Base-by-base conservation (phyloP, 2,888 invertebrate genomes). In the Melieria omissa region DNA sequence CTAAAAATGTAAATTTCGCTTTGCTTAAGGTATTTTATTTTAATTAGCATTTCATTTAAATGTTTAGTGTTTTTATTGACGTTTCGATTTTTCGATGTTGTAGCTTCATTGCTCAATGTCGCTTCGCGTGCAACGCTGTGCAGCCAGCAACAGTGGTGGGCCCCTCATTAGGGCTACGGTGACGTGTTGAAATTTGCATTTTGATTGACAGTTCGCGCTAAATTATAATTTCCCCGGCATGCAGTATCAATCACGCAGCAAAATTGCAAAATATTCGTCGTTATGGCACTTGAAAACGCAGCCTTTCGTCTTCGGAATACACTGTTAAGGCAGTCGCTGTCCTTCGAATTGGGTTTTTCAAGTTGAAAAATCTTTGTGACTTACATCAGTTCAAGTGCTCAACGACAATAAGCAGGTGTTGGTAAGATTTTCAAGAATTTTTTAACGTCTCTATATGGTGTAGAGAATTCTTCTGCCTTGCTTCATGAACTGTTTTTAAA, bases 1-100 rank as follows among this genome's bases (percentile, higher is more conserved):
- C 77, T 72, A 73, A 76, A 79, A 80, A 80, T 80, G 81, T 80
- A 80, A 80, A 80, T 81, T 77, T 69, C 70, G 41, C 54, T 42
- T 44, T 62, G 58, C 57, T 73, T 63, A 75, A 73, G 77, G 78
- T 75, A 76, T 77, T 77, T 74, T 68, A 67, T 68, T 61, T 66
- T 74, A 60, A 71, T 68, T 73, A 14, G 42, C 16, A 52, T 49
- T 52, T 55, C 55, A 55, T 65, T 47, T 49, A 41, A 65, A 16
- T 52, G 44, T 55, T 10, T 29, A 29, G 29, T 29, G 29, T 29
- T 29, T 29, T 29, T 29, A 44, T 69, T 67, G 52, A 29, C 7
- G 69, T 14, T 69, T 45, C 16, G 9, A n/a, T 10, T n/a, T 46
- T 46, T 5, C 46, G 10, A 10, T 52, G 9, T 52, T 8, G 14